Percentiles rank a stretch among this genome's conserved stretches.
These are phyloP conservation scores for Oryzias javanicus DNA, from an alignment of 2,113 vertebrate genomes.

Conservation along the genomic window DNA sequence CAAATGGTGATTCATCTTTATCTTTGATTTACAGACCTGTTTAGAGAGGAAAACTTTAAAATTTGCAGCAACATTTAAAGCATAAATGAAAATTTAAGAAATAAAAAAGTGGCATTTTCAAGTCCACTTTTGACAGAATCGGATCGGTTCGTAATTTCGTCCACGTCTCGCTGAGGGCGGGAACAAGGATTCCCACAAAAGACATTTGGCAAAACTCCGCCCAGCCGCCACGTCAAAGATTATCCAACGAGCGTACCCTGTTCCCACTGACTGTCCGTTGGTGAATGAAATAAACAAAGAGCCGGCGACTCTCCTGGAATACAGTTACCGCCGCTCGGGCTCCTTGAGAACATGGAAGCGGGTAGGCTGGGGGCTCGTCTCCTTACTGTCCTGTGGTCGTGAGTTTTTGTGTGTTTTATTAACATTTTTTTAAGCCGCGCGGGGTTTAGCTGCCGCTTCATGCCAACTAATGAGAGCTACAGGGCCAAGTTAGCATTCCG, in stretches of 20 bases:
- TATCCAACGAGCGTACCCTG: constrained; percentile 36
- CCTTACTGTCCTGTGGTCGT: neutral
- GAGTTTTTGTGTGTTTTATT: neutral
- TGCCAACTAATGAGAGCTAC: constrained; percentile 61
- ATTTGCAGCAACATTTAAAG: too few species aligned
- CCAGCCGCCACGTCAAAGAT: constrained; percentile 45
- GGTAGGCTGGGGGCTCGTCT: constrained; percentile 53
- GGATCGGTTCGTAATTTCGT: too few species aligned
- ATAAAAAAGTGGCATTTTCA: too few species aligned
- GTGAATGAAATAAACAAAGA: constrained; percentile 77
- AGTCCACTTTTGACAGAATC: too few species aligned
- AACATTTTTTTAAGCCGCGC: neutral
- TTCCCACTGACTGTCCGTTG: constrained; percentile 49
- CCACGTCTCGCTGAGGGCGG: neutral
- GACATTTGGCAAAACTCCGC: constrained; percentile 41
- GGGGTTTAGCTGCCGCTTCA: constrained; percentile 16
- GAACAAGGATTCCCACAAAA: neutral
- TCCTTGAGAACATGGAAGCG: constrained; percentile 67
- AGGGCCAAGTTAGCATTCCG: constrained; percentile 52
- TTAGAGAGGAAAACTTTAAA: too few species aligned
- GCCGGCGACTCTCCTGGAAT: constrained; percentile 50
- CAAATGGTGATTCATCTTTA: too few species aligned
- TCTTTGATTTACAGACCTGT: too few species aligned
- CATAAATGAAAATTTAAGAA: too few species aligned
- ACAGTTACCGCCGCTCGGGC: constrained; percentile 23